phyloP scores from a whole-genome alignment of 1,140 invertebrate species.

The Zaprionus inermis region DNA sequence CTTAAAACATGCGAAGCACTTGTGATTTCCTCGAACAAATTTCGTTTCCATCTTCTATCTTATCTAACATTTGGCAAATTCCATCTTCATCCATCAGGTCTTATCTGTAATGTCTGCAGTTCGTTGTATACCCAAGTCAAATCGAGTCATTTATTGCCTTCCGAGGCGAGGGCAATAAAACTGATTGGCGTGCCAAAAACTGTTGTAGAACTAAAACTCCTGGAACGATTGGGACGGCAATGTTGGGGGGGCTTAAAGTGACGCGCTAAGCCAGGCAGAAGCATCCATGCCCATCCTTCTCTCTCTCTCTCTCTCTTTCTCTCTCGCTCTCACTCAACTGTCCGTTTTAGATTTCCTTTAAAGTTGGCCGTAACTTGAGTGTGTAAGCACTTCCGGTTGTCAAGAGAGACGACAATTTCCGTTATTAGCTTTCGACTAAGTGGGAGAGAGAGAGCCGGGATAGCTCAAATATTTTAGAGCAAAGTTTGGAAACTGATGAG shows the following conservation, averaged over 20 bases:
- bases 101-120: constrained; percentile 5
- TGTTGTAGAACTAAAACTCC: constrained; percentile 29
- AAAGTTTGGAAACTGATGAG: not conserved
- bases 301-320: constrained; percentile 30
- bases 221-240: not conserved
- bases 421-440: constrained; percentile 43
- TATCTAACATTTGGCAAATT: not conserved
- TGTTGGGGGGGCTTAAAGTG: constrained; percentile 12
- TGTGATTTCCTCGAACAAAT: not conserved
- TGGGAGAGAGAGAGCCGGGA: not conserved
- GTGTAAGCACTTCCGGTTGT: constrained; percentile 73
- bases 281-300: not conserved
- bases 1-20: not conserved
- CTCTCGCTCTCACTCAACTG: constrained; percentile 36
- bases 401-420: constrained; percentile 55
- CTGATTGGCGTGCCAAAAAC: constrained; percentile 34
- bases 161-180: constrained; percentile 59
- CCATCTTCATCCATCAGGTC: not conserved
- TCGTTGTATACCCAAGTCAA: constrained; percentile 1
- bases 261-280: not conserved
- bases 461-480: not conserved
- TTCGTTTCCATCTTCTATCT: not conserved
- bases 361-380: constrained; percentile 70
- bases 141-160: constrained; percentile 54
- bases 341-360: constrained; percentile 53